A percentile compares a stretch with the other conserved stretches of the same genome.
phyloP scores from a whole-genome alignment of 2,888 invertebrate species.

The Athalia rosae region DNA sequence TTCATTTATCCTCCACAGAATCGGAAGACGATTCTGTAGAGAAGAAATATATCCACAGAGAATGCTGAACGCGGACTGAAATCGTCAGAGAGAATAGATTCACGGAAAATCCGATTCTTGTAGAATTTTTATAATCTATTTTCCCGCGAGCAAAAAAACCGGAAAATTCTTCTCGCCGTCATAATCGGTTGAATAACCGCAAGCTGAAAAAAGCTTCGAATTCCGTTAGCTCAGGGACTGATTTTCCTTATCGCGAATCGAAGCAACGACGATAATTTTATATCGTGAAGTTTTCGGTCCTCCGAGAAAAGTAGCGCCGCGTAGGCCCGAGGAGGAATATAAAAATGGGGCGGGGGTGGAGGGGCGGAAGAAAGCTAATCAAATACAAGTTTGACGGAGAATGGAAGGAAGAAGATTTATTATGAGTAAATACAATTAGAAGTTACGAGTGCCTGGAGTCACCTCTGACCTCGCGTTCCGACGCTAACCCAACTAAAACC shows the following conservation, averaged over 20 bases:
- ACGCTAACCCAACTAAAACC: constrained; percentile 57
- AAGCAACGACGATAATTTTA: neutral
- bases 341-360: neutral
- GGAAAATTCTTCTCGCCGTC: no score
- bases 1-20: no score
- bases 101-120: no score
- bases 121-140: no score
- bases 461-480: constrained; percentile 57
- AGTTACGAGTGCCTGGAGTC: constrained; percentile 60
- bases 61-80: no score
- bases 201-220: neutral
- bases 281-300: no score
- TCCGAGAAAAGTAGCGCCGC: no score
- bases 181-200: neutral
- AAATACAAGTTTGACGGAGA: constrained; percentile 46
- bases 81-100: no score
- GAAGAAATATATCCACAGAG: no score
- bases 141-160: no score
- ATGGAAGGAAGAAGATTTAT: constrained; percentile 59
- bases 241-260: no score
- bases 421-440: constrained; percentile 64
- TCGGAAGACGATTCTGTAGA: no score
- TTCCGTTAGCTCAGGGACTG: constrained; percentile 18
- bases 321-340: neutral
- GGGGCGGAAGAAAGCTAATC: constrained; percentile 51